Percentiles rank a stretch among this genome's conserved stretches.
Conservation (phyloP, 1,140 invertebrate genomes). For the Brachionus paranguensis region DNA sequence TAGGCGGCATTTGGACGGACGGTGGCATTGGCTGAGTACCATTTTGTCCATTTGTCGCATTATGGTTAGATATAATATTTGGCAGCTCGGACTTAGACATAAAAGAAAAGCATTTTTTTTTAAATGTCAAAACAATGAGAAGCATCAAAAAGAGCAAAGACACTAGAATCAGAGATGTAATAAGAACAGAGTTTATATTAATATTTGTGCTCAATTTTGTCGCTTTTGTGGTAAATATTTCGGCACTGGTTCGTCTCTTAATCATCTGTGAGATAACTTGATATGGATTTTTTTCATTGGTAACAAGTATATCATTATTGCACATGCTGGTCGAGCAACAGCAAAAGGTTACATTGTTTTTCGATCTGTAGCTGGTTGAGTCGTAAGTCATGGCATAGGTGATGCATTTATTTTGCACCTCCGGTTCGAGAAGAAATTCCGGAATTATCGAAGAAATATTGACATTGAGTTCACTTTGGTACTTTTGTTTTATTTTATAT, state of each 20-base stretch:
- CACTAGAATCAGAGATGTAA: neutral
- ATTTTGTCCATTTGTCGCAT: neutral
- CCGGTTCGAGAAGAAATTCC: neutral
- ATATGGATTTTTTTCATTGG: neutral
- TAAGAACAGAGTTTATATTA: neutral
- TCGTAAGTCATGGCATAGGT: neutral
- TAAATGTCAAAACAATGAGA: neutral
- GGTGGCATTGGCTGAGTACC: neutral
- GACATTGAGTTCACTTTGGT: neutral
- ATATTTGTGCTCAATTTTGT: neutral
- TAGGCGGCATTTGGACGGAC: neutral
- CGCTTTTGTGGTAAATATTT: neutral
- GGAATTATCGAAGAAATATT: neutral
- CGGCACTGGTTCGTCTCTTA: neutral
- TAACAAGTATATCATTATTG: neutral
- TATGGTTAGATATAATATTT: neutral
- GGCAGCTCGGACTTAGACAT: neutral
- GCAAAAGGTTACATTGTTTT: conserved; percentile 20
- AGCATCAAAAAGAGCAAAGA: neutral
- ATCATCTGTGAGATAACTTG: neutral
- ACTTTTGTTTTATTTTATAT: neutral
- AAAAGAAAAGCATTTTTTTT: neutral
- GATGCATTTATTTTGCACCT: neutral
- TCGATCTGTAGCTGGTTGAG: neutral
- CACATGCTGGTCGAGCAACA: neutral